Evolutionary conservation across 2,888 invertebrate genomes (phyloP).

Genomic region (Athrips mouffetella): DNA sequence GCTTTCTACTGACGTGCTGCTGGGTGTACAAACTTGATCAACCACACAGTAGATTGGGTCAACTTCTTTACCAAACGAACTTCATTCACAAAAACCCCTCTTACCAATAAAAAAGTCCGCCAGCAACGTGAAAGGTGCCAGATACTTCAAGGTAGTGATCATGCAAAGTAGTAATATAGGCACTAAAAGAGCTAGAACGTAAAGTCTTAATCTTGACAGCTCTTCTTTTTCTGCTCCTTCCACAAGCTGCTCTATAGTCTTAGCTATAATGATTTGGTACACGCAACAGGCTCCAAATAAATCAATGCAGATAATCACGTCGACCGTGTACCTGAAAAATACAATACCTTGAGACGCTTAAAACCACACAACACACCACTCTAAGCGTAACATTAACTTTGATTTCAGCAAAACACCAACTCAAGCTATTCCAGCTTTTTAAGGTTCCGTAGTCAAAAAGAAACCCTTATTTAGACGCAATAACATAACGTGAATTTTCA

Average conservation of each 20-base stretch:
- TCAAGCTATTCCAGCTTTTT: too few relatives aligned
- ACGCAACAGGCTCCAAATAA: slow-evolving; percentile 68
- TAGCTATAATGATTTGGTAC: slow-evolving; percentile 67
- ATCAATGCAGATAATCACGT: slow-evolving; percentile 59
- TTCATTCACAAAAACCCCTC: slow-evolving; percentile 22
- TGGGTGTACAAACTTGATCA: too few relatives aligned
- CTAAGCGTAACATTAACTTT: not conserved
- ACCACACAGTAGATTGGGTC: too few relatives aligned
- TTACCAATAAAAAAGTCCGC: slow-evolving; percentile 67
- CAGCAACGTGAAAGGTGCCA: slow-evolving; percentile 62
- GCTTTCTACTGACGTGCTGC: too few relatives aligned
- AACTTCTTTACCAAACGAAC: too few relatives aligned
- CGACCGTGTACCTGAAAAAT: slow-evolving; percentile 51
- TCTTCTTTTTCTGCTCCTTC: slow-evolving; percentile 35
- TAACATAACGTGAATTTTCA: too few relatives aligned
- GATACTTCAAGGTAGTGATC: slow-evolving; percentile 65
- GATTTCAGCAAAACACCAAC: too few relatives aligned
- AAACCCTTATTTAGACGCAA: too few relatives aligned
- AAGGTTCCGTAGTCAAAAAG: too few relatives aligned
- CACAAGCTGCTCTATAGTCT: slow-evolving; percentile 56
- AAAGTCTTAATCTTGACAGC: slow-evolving; percentile 47
- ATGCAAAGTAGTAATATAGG: slow-evolving; percentile 64
- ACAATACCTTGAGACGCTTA: not conserved
- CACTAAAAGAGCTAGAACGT: slow-evolving; percentile 49
- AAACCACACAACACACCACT: not conserved